A percentile compares a stretch with the other conserved stretches of the same genome.
These are phyloP conservation scores for Cheirogaleus major DNA, from an alignment of 2,797 vertebrate genomes.

Conservation along the genomic window DNA sequence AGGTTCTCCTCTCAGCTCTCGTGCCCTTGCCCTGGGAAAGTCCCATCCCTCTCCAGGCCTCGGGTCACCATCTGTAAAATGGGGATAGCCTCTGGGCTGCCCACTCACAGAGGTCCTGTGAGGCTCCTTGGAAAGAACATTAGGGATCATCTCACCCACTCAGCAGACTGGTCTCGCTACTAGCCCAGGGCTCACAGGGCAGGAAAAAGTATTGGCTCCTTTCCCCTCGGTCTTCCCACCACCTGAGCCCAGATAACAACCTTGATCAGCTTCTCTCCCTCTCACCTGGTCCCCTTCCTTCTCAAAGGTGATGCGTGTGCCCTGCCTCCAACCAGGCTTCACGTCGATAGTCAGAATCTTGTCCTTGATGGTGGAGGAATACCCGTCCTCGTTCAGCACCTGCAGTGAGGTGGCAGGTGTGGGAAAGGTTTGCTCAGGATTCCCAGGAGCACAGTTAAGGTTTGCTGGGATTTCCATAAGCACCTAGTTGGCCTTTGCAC, in stretches of 20 bases:
- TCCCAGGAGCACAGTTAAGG: not conserved
- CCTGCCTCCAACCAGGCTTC: constrained; percentile 93
- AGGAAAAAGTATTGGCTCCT: not conserved
- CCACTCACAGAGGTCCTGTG: not conserved
- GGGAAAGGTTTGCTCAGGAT: not conserved
- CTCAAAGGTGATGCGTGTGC: constrained; percentile 92
- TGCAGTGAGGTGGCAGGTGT: constrained; percentile 63
- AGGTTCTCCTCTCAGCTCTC: not conserved
- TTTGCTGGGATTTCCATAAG: not conserved
- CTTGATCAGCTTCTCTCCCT: rapidly evolving
- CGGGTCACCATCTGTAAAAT: not conserved
- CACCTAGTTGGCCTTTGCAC: not conserved
- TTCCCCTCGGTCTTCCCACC: not conserved
- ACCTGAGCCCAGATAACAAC: not conserved
- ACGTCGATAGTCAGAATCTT: constrained; percentile 94
- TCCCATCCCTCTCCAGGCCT: not conserved
- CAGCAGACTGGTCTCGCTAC: not conserved
- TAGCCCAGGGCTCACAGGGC: not conserved
- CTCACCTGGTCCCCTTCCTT: constrained; percentile 96
- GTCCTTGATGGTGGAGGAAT: constrained; percentile 93
- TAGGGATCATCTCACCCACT: not conserved
- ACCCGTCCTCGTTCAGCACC: constrained; percentile 95
- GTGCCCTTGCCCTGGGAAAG: not conserved
- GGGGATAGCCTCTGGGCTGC: not conserved
- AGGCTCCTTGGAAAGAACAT: not conserved